A percentile compares a stretch with the other conserved stretches of the same genome.
Evolutionary conservation across 2,113 vertebrate genomes (phyloP).

Genomic region (Albula glossodonta): DNA sequence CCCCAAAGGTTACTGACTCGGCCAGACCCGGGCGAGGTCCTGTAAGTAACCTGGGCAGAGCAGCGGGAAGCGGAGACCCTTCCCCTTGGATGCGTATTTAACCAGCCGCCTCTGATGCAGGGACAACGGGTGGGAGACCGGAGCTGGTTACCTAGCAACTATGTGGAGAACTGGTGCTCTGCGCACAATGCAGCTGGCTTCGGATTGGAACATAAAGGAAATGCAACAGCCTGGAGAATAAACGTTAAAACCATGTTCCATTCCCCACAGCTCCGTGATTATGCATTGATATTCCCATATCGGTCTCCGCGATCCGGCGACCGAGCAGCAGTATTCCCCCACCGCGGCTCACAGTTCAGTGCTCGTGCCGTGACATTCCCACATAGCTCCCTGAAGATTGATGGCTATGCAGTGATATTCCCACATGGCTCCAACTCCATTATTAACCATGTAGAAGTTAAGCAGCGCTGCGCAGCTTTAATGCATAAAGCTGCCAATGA

Average conservation of each 20-base stretch:
- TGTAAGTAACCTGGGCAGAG: neutral
- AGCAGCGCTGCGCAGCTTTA: neutral
- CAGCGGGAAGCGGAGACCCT: neutral
- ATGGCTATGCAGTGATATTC: neutral
- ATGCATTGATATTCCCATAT: neutral
- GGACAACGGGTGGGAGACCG: conserved; percentile 41
- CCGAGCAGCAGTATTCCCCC: neutral
- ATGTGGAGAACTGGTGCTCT: conserved; percentile 63
- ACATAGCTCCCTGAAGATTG: neutral
- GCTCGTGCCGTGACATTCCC: neutral
- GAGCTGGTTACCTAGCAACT: conserved; percentile 84
- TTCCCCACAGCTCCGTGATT: neutral
- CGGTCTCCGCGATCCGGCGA: neutral
- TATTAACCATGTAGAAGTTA: neutral
- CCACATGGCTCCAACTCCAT: neutral
- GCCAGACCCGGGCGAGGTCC: neutral
- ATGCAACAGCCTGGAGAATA: neutral
- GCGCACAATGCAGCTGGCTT: conserved; percentile 29
- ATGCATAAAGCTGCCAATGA: neutral
- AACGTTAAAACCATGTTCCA: neutral
- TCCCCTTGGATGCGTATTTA: conserved; percentile 21
- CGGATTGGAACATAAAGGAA: conserved; percentile 39
- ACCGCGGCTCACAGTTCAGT: neutral
- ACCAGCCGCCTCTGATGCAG: conserved; percentile 24
- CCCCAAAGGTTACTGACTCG: neutral